Base-by-base conservation (phyloP, 2,888 invertebrate species). In the Gymnoscelis rufifasciata region DNA sequence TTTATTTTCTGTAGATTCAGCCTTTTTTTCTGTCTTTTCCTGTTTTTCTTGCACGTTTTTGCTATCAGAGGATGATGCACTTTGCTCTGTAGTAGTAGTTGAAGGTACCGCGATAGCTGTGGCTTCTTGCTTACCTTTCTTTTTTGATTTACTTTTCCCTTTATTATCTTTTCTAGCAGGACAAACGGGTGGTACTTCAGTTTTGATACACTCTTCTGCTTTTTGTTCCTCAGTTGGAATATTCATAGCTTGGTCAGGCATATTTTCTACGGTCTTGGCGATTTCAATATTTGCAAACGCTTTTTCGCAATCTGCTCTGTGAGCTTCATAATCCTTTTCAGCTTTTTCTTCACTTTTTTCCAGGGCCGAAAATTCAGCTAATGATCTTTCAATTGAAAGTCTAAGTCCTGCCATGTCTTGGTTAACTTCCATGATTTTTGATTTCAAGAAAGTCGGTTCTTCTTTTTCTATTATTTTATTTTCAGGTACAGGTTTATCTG, bases 361-460 rank as follows among this genome's bases (percentile, higher is more conserved):
- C 31, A 82, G 67, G 8, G 74, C 64, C 3, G 78, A 77, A 1
- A 87, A 62, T 55, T 81, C 88, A 23, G 84, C 86, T 49, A 88
- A 63, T 12, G 88, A 86, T 49, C 71, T 75, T 64, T 88, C 88
- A 44, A 88, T 83, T 0, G 87, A 86, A 11, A 75, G 39, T 41
- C 80, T 73, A 35, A 88, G 60, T 40, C 81, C 86, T 56, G 87
- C 83, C 83, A 88, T 81, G 41, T 84, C 86, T 62, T 79, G 70
- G 52, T 81, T 84, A 0, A 87, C 87, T 64, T 86, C 86, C 62
- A 84, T 73, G 60, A 83, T 80, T 72, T 86, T 83, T 0, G 84
- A 82, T 66, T 83, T 84, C 1, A 84, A 59, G 56, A 81, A 82
- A 3, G 75, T 83, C 52, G 80, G 82, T 59, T 81, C 80, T 43